Percentiles rank a stretch among this genome's conserved stretches.
phyloP scores from a whole-genome alignment of 2,113 vertebrate genomes.

The Accipiter cooperii region DNA sequence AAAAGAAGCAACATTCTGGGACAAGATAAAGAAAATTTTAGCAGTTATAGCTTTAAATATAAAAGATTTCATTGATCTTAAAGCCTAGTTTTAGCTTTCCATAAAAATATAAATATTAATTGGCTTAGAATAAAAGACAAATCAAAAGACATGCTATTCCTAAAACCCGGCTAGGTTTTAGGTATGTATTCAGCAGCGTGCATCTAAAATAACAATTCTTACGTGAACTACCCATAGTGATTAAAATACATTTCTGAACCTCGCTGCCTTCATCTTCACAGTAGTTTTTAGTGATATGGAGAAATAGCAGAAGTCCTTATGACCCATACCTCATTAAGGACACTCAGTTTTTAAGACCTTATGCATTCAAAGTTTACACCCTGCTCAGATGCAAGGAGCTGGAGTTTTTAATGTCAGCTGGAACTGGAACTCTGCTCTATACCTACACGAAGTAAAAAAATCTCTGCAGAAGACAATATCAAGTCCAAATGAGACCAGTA shows the following conservation, averaged over 20 bases:
- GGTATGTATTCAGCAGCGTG: not conserved
- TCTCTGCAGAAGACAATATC: not conserved
- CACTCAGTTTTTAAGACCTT: conserved; percentile 31
- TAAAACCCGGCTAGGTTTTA: not conserved
- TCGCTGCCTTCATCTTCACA: conserved; percentile 10
- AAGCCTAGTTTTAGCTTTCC: not conserved
- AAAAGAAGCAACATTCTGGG: not conserved
- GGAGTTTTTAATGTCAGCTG: not conserved
- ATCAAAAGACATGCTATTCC: not conserved
- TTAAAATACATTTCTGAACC: not conserved
- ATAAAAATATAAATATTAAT: not conserved
- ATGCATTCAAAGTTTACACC: conserved; percentile 26
- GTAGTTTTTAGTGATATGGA: not conserved
- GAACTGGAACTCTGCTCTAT: not conserved
- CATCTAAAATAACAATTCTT: not conserved
- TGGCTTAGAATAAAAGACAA: not conserved
- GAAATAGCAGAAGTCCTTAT: not conserved
- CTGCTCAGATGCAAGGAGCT: not conserved
- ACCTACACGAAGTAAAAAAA: not conserved
- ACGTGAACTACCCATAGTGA: not conserved
- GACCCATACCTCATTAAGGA: conserved; percentile 24
- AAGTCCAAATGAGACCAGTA: not conserved
- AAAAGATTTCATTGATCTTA: not conserved
- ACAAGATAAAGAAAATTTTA: not conserved
- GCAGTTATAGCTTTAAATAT: not conserved